These are phyloP conservation scores for Trissonchulus latispiculum DNA, from an alignment of 2,888 invertebrate genomes.

Conservation along the genomic window DNA sequence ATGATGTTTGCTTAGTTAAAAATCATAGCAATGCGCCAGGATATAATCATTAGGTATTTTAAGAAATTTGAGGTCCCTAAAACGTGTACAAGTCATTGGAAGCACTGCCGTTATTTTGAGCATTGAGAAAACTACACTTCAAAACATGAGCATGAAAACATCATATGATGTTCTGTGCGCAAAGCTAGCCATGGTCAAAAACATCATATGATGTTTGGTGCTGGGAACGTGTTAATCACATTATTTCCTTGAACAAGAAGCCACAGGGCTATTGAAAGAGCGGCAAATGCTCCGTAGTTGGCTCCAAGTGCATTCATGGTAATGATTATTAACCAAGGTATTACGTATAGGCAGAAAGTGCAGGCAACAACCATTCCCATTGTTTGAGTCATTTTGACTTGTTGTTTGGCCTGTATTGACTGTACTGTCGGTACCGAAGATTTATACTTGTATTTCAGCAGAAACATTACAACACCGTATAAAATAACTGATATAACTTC, in stretches of 20 bases:
- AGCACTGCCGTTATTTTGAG: too few species aligned
- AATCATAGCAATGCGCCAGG: too few species aligned
- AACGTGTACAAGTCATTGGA: too few species aligned
- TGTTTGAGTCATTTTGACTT: background rate
- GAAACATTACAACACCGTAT: background rate
- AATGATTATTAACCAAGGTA: background rate
- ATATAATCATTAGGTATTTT: too few species aligned
- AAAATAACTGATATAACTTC: background rate
- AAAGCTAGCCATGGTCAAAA: too few species aligned
- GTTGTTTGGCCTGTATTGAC: background rate
- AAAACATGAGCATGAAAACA: too few species aligned
- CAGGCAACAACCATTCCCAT: background rate
- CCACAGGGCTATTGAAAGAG: background rate
- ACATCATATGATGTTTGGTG: too few species aligned
- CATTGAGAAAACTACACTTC: too few species aligned
- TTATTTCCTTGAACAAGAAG: background rate
- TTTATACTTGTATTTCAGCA: background rate
- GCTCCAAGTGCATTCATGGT: background rate
- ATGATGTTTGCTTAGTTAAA: too few species aligned
- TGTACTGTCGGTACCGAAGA: background rate
- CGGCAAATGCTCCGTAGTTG: background rate
- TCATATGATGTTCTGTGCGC: too few species aligned
- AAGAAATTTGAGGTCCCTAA: too few species aligned
- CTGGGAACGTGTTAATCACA: too few species aligned
- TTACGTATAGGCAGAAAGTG: background rate